Evolutionary conservation across 2,888 invertebrate genomes (phyloP), one percentile per base, ranked within the genome.

Genomic region (Zelleria hepariella): DNA sequence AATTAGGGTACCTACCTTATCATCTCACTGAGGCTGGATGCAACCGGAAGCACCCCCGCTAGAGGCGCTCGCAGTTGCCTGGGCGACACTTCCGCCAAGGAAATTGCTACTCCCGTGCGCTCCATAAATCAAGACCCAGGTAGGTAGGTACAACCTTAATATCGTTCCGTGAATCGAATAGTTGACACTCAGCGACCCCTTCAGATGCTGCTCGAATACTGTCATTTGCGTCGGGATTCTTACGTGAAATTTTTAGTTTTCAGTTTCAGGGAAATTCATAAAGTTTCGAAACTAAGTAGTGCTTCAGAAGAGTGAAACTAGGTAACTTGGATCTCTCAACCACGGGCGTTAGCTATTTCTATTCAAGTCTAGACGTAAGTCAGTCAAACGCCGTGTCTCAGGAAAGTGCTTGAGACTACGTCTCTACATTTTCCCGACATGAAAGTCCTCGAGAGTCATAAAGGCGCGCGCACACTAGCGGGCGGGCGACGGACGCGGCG

Each of bases 51-150:
- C 20, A 51, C 51, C 56, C 56, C 15, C 15, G 32, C n/a, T n/a
- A n/a, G n/a, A n/a, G 49, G 49, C 49, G 20, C 49, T n/a, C 58
- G n/a, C 52, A 7, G 58, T 21, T 25, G 52, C 42, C 59, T 15
- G 32, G 49, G 57, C 24, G 56, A 61, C 61, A 57, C 59, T 61
- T 61, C 61, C 61, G 54, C 23, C 24, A 8, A 47, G 61, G 61
- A 61, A 61, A 61, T 61, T 61, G 61, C 61, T 61, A 52, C 58
- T 59, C 61, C 57, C 48, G n/a, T 42, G 49, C 49, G 58, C 48
- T 61, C 32, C 57, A 59, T 61, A 61, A 61, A 59, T 61, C 61
- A 42, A 42, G 32, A 42, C 32, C 32, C 49, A 58, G 61, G 58
- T 61, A 60, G 42, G 23, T 53, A 23, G 20, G n/a, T 5, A 21